phyloP scores from a whole-genome alignment of 2,113 vertebrate genomes.

The Nicator chloris region DNA sequence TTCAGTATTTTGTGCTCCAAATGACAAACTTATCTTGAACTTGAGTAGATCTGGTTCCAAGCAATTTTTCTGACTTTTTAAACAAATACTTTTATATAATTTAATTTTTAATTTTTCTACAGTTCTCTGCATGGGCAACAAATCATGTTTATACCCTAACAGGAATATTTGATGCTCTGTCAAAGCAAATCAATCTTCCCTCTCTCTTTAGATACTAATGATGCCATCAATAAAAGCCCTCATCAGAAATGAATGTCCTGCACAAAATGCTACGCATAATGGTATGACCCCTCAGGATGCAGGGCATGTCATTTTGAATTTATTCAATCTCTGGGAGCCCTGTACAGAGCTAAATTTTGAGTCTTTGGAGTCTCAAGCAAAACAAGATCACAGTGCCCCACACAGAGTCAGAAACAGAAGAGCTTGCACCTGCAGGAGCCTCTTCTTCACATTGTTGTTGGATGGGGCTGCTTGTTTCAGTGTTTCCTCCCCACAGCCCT shows the following conservation, averaged over 20 bases:
- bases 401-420: neutral
- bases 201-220: constrained; percentile 10
- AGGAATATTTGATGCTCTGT: constrained; percentile 8
- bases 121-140: neutral
- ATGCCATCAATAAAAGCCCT: constrained; percentile 28
- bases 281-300: constrained; percentile 9
- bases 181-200: constrained; percentile 22
- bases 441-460: neutral
- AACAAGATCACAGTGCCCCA: neutral
- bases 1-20: neutral
- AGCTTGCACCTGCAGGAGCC: neutral
- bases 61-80: neutral
- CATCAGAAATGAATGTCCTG: neutral
- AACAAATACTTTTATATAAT: neutral
- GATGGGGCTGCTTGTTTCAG: neutral
- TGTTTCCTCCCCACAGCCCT: neutral
- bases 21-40: neutral
- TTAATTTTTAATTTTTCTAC: neutral
- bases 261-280: constrained; percentile 26
- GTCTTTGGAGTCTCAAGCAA: neutral
- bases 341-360: neutral
- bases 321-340: constrained; percentile 9
- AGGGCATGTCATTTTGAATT: constrained; percentile 46
- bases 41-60: neutral
- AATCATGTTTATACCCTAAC: neutral